Conservation (phyloP, 2,888 invertebrate genomes). For the Halictus quadricinctus region DNA sequence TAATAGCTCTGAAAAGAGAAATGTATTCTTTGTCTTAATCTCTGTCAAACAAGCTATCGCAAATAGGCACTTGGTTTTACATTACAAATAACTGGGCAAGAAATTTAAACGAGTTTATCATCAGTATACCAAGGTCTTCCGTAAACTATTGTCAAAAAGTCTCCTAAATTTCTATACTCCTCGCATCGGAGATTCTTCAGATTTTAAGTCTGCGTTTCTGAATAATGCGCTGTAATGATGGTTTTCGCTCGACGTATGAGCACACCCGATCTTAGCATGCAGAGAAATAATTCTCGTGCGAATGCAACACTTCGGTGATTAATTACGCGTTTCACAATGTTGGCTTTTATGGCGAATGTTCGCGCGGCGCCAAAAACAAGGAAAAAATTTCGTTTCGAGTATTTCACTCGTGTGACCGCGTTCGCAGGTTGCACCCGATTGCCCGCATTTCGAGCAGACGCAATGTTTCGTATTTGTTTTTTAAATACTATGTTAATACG, state of each 20-base stretch:
- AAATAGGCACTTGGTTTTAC: background rate
- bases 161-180: background rate
- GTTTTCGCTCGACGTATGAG: background rate
- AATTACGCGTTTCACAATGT: background rate
- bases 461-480: background rate
- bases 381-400: background rate
- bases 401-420: background rate
- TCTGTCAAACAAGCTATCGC: background rate
- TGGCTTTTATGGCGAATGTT: background rate
- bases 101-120: background rate
- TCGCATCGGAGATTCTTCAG: background rate
- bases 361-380: background rate
- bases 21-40: background rate
- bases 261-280: background rate
- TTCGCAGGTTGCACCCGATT: background rate
- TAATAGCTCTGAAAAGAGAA: background rate
- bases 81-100: background rate
- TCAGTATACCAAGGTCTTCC: background rate
- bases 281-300: background rate
- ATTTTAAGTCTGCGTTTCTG: background rate
- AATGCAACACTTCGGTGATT: background rate
- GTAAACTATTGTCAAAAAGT: background rate
- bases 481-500: slow-evolving; percentile 1
- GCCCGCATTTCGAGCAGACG: background rate
- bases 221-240: background rate